Percentiles rank a stretch among this genome's conserved stretches.
phyloP scores from a whole-genome alignment of 2,888 invertebrate species.

The Cotesia congregata region DNA sequence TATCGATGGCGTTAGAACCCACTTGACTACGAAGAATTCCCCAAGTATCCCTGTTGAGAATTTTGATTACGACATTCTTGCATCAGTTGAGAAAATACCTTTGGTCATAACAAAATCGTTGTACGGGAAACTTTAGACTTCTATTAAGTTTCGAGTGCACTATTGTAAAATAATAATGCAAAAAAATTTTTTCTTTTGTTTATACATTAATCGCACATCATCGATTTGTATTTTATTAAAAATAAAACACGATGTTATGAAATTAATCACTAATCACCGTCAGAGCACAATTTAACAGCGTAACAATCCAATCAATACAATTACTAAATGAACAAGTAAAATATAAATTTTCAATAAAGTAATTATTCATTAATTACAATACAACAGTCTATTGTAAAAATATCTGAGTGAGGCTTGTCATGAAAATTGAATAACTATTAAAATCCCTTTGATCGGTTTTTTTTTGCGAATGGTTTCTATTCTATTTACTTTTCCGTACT shows the following conservation, averaged over 20 bases:
- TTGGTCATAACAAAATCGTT: constrained; percentile 38
- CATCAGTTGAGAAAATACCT: constrained; percentile 45
- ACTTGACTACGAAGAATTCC: constrained; percentile 29
- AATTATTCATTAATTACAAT: too few species aligned
- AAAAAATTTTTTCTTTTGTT: constrained; percentile 30
- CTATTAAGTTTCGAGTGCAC: background rate
- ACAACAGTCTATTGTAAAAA: too few species aligned
- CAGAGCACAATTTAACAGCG: too few species aligned
- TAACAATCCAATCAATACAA: too few species aligned
- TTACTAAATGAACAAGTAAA: too few species aligned
- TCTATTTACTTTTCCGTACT: constrained; percentile 17
- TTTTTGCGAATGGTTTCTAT: background rate
- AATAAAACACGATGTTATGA: too few species aligned
- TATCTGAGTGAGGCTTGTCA: too few species aligned
- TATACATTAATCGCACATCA: too few species aligned
- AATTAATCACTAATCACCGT: too few species aligned
- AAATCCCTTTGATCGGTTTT: background rate
- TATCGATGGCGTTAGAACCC: constrained; percentile 35
- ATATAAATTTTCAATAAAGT: too few species aligned
- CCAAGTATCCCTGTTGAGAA: constrained; percentile 49
- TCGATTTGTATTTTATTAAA: too few species aligned
- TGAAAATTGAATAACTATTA: too few species aligned
- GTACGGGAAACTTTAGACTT: constrained; percentile 32
- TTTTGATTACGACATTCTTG: constrained; percentile 53
- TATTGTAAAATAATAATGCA: constrained; percentile 47